These are phyloP conservation scores for Drosophila setifemur DNA, from an alignment of 1,140 invertebrate species.

Conservation along the genomic window DNA sequence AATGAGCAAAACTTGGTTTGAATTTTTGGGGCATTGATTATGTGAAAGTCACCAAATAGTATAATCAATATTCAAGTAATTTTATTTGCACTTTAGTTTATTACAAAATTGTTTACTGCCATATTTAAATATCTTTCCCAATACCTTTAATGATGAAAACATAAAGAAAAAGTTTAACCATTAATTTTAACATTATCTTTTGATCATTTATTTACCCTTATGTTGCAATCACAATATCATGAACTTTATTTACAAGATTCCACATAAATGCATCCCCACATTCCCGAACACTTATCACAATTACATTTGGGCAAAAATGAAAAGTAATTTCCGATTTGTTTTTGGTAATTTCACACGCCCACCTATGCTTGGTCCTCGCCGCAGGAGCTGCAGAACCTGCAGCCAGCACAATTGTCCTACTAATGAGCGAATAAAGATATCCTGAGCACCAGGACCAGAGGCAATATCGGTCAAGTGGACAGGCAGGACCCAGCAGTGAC, in stretches of 20 bases:
- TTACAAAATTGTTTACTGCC: no score
- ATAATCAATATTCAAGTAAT: not conserved
- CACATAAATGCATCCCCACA: not conserved
- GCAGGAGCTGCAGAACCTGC: conserved; percentile 54
- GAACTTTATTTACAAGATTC: not conserved
- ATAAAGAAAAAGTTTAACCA: no score
- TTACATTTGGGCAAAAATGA: conserved; percentile 8
- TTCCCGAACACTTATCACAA: not conserved
- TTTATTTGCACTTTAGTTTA: no score
- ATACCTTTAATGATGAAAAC: no score
- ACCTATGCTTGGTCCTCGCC: conserved; percentile 21
- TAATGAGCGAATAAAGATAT: conserved; percentile 80
- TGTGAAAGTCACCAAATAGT: conserved; percentile 10
- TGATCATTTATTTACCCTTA: not conserved
- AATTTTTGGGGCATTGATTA: not conserved
- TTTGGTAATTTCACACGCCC: conserved; percentile 64
- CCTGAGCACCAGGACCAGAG: conserved; percentile 33
- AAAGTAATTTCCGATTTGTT: conserved; percentile 37
- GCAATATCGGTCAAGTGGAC: conserved; percentile 47
- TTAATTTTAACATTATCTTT: no score
- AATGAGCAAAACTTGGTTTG: conserved; percentile 43
- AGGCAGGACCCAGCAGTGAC: conserved; percentile 25
- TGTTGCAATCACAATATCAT: not conserved
- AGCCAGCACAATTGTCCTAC: conserved; percentile 63
- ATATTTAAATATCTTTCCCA: no score